Conservation (phyloP, 2,888 invertebrate species). For the Pyrgus malvae region DNA sequence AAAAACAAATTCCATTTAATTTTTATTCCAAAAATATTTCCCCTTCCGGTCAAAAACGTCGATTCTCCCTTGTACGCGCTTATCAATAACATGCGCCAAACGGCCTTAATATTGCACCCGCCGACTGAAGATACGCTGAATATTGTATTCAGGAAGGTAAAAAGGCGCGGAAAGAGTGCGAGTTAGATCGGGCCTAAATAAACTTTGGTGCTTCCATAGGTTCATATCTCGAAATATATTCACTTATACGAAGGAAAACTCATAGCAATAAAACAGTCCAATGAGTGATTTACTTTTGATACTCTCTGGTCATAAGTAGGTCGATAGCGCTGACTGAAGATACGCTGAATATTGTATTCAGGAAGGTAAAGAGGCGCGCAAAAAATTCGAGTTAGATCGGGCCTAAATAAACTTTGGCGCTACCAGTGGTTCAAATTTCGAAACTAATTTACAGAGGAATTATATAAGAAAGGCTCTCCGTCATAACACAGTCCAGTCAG, state of each 20-base stretch:
- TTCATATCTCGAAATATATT: slow-evolving; percentile 31
- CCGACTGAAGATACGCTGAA: slow-evolving; percentile 70
- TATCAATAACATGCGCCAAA: slow-evolving; percentile 42
- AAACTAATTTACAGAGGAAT: too few relatives aligned
- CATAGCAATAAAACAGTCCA: too few relatives aligned
- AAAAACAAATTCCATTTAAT: too few relatives aligned
- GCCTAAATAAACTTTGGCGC: slow-evolving; percentile 65
- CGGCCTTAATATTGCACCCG: slow-evolving; percentile 61
- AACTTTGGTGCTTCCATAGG: slow-evolving; percentile 52
- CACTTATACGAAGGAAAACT: too few relatives aligned
- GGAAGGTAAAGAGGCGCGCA: slow-evolving; percentile 74
- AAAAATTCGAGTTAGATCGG: slow-evolving; percentile 74
- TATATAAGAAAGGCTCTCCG: too few relatives aligned
- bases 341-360: slow-evolving; percentile 77
- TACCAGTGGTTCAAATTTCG: slow-evolving; percentile 44
- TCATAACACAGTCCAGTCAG: too few relatives aligned
- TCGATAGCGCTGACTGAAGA: slow-evolving; percentile 63
- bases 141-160: slow-evolving; percentile 75
- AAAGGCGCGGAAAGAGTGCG: slow-evolving; percentile 77
- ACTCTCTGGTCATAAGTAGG: too few relatives aligned
- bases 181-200: slow-evolving; percentile 73
- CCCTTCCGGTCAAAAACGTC: slow-evolving; percentile 5
- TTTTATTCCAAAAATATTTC: background rate
- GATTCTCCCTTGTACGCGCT: slow-evolving; percentile 29
- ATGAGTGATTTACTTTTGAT: too few relatives aligned